Evolutionary conservation across 2,113 vertebrate species (phyloP), one percentile per base, ranked within the genome.

Genomic region (Mormoops blainvillei): DNA sequence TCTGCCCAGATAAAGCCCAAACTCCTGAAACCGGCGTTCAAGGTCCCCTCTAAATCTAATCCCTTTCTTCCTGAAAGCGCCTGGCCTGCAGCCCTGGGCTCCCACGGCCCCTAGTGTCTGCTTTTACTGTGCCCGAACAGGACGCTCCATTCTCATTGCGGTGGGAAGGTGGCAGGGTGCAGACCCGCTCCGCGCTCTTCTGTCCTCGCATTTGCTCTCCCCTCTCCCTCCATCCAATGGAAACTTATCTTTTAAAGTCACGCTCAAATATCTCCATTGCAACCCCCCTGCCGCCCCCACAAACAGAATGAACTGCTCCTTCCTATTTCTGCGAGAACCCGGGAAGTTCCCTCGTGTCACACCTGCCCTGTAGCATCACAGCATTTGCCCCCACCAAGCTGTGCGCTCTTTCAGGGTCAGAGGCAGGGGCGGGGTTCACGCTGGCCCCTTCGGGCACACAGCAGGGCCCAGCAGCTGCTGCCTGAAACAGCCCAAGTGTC

Each of bases 391-490:
- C 78, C 19, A 24, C 31, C 50, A 48, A 31, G 78, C 38, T 12
- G 54, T 16, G 43, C 31, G n/a, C 4, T 83, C 58, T 68, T 22
- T 45, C 74, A 89, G 11, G 20, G 65, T 10, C 78, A n/a, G n/a
- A 61, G 50, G n/a, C 52, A 8, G 80, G 48, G 10, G 48, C 43
- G 7, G 22, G 45, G 11, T n/a, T n/a, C 80, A 20, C 0, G 52
- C n/a, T 0, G 10, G 87, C 7, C 48, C 26, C 43, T 36, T 0
- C 9, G 0, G 2, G 36, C 45, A 15, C 65, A 31, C 48, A 33
- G 20, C 83, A 7, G n/a, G 48, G 19, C 82, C 41, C 18, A 7
- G 41, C 65, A 7, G 63, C 52, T 52, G 18, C 71, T 3, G 6
- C 15, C 0, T 16, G 28, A 76, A 26, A 7, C 14, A 13, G 4